Evolutionary conservation across 2,113 vertebrate genomes (phyloP).

Genomic region (Lethenteron reissneri): DNA sequence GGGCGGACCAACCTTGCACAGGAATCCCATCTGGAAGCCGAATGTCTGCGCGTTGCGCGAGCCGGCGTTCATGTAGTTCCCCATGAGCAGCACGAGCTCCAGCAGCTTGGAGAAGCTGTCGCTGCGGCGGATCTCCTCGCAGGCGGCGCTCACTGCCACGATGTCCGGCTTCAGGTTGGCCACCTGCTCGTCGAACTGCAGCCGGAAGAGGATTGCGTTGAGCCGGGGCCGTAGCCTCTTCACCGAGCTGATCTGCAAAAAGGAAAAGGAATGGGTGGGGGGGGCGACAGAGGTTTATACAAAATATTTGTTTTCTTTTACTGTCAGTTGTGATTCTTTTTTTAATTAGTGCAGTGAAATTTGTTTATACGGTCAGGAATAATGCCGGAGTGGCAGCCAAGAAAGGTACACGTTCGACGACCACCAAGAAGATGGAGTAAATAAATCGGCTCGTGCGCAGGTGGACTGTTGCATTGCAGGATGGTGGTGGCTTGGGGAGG

Average conservation of each 20-base stretch:
- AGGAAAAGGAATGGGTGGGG: too few species aligned
- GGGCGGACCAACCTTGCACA: slow-evolving; percentile 34
- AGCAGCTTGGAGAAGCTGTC: slow-evolving; percentile 37
- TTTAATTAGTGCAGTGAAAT: too few species aligned
- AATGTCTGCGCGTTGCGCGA: slow-evolving; percentile 58
- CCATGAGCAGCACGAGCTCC: slow-evolving; percentile 44
- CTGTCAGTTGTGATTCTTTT: too few species aligned
- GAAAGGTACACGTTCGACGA: too few species aligned
- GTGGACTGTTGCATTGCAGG: too few species aligned
- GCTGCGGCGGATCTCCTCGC: slow-evolving; percentile 50
- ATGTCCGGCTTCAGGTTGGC: slow-evolving; percentile 71
- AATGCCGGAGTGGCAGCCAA: too few species aligned
- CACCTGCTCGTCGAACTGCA: slow-evolving; percentile 61
- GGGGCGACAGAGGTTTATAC: too few species aligned
- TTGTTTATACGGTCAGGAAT: too few species aligned
- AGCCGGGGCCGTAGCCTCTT: slow-evolving; percentile 39
- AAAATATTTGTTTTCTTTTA: too few species aligned
- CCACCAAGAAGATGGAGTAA: too few species aligned
- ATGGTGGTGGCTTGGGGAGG: too few species aligned
- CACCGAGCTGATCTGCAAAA: slow-evolving; percentile 43
- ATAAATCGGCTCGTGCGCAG: too few species aligned
- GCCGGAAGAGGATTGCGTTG: slow-evolving; percentile 45
- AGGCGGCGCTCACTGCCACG: slow-evolving; percentile 60
- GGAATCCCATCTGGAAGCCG: slow-evolving; percentile 48
- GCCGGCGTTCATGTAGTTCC: slow-evolving; percentile 68